Evolutionary conservation across 1,140 invertebrate genomes (phyloP).

Genomic region (Argopecten irradians): DNA sequence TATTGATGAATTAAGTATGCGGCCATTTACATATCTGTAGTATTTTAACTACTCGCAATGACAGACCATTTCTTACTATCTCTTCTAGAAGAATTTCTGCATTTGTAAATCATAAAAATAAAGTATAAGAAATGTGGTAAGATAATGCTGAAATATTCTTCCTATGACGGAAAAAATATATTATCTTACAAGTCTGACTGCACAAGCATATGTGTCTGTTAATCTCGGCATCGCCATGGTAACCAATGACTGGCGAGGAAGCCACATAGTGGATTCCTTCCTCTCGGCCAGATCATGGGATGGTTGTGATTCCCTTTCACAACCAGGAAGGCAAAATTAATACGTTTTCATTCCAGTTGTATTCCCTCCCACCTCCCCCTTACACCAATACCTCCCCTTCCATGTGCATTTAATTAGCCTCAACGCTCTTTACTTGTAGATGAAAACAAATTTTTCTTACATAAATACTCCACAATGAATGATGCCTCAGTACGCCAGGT

Average conservation of each 20-base stretch:
- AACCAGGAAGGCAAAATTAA: slow-evolving; percentile 21
- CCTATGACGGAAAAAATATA: slow-evolving; percentile 22
- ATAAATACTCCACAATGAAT: slow-evolving; percentile 5
- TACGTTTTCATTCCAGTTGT: neutral
- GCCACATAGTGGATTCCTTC: slow-evolving; percentile 20
- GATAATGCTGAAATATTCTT: slow-evolving; percentile 16
- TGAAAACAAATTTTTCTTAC: slow-evolving; percentile 23
- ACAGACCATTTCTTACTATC: neutral
- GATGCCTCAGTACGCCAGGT: neutral
- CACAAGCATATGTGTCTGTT: slow-evolving; percentile 15
- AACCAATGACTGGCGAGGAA: slow-evolving; percentile 13
- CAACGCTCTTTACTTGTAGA: neutral
- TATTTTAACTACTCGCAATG: neutral
- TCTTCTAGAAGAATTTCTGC: neutral
- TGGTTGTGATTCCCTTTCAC: neutral
- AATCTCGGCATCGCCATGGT: neutral
- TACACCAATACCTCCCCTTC: neutral
- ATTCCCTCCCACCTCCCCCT: neutral
- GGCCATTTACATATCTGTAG: neutral
- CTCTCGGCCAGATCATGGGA: slow-evolving; percentile 1
- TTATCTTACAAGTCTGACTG: slow-evolving; percentile 17
- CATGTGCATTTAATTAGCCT: neutral
- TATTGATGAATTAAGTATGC: neutral
- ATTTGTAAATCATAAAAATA: slow-evolving; percentile 19
- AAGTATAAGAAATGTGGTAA: slow-evolving; percentile 18